Percentiles rank a stretch among this genome's conserved stretches.
Evolutionary conservation across 2,113 vertebrate species (phyloP).

Genomic region (Sceloporus tristichus): DNA sequence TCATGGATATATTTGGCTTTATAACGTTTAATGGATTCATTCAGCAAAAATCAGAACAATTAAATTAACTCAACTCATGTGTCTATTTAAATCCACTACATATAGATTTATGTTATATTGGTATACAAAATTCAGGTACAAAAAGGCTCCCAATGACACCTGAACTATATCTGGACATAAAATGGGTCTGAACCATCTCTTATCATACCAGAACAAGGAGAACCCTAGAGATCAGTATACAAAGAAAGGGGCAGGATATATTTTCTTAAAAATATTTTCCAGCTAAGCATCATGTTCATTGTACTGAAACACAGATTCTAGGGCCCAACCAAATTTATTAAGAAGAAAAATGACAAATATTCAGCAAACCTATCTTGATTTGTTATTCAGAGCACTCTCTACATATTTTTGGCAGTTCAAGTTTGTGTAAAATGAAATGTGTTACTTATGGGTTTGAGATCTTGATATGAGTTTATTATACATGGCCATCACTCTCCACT

Average conservation of each 20-base stretch:
- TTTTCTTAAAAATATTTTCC: background rate
- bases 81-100: background rate
- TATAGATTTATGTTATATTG: background rate
- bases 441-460: too few species aligned
- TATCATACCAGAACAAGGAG: background rate
- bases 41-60: background rate
- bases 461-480: too few species aligned
- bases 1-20: background rate
- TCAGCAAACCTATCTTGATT: too few species aligned
- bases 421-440: too few species aligned
- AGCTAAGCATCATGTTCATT: background rate
- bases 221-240: constrained; percentile 9
- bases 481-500: too few species aligned
- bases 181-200: background rate
- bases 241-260: background rate
- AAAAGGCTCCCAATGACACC: background rate
- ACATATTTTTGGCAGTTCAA: too few species aligned
- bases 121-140: background rate
- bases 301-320: background rate
- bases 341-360: too few species aligned
- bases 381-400: too few species aligned
- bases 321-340: too few species aligned
- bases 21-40: background rate
- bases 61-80: background rate
- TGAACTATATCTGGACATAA: background rate